Evolutionary conservation across 2,888 invertebrate species (phyloP), one percentile per base, ranked within the genome.

Genomic region (Lamellibrachia columna): DNA sequence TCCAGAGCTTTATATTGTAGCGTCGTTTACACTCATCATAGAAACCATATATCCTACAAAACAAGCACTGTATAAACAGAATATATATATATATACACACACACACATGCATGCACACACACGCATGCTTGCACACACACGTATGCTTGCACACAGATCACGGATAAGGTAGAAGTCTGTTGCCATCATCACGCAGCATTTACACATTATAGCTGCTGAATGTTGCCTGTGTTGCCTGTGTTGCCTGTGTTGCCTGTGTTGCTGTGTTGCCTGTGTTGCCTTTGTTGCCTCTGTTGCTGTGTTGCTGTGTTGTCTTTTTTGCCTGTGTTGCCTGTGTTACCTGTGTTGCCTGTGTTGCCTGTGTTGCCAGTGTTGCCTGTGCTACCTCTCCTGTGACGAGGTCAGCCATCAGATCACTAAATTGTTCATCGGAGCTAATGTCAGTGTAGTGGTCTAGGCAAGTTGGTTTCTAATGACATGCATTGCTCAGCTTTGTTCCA

Each of bases 1-100:
- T 97, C 97, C 97, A 97, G 91, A 97, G 94, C 94, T 97, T 97
- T 53, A 97, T 96, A 93, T 97, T 97, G 95, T 97, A 97, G 93
- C 97, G 95, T 94, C 97, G 95, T 94, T 97, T 97, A 94, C 96
- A 97, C 95, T 97, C 97, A 95, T 97, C 97, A 95, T 97, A 97
- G 95, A 97, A 97, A 40, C 97, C 97, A 95, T 97, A 97, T 92
- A 97, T 97, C 95, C 97, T 97, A 95, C 53, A 91, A 91, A 53
- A 91, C 91, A 91, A 52, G 91, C 53, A 91, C 40, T 6, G 7
- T 91, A 28, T n/a, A 91, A 4, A 22, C 22, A 52, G 28, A 15
- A 91, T 53, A 91, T 53, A 91, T 53, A 91, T 7, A 91, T 6
- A 91, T 90, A 90, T 15, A 90, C 6, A 90, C 15, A 9, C 90